Evolutionary conservation across 2,888 invertebrate species (phyloP).

Genomic region (Hipparchia semele): DNA sequence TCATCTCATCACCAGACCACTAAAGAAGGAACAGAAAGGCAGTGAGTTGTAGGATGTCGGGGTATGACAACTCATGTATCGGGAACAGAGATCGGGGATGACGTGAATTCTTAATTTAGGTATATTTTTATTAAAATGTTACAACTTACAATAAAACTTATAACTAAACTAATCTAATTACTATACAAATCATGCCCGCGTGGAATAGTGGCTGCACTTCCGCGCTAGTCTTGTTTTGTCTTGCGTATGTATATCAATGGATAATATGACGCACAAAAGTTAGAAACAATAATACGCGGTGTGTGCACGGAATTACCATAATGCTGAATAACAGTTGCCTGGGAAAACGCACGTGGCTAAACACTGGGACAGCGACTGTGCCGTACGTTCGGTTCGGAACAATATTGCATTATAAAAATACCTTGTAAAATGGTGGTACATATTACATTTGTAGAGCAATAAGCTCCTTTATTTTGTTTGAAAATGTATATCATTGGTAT

Average conservation of each 20-base stretch:
- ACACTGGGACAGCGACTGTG: constrained; percentile 50
- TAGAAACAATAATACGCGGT: constrained; percentile 62
- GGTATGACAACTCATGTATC: no score
- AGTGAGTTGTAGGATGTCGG: no score
- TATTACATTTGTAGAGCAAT: not conserved
- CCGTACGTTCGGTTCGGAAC: constrained; percentile 31
- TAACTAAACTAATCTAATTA: no score
- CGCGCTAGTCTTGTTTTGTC: not conserved
- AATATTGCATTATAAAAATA: constrained; percentile 39
- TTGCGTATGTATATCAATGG: not conserved
- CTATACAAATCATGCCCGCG: no score
- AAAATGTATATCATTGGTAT: not conserved
- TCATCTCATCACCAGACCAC: no score
- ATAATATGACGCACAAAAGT: constrained; percentile 55
- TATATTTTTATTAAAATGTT: no score
- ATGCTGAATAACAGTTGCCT: constrained; percentile 69
- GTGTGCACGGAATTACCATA: constrained; percentile 72
- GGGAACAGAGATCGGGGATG: no score
- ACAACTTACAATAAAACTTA: no score
- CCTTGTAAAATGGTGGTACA: constrained; percentile 16
- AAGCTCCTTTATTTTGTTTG: not conserved
- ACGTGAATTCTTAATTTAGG: no score
- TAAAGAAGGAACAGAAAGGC: no score
- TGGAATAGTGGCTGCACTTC: no score
- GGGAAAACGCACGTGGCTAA: constrained; percentile 74